Conservation (phyloP, 2,113 vertebrate genomes). For the Equus quagga region DNA sequence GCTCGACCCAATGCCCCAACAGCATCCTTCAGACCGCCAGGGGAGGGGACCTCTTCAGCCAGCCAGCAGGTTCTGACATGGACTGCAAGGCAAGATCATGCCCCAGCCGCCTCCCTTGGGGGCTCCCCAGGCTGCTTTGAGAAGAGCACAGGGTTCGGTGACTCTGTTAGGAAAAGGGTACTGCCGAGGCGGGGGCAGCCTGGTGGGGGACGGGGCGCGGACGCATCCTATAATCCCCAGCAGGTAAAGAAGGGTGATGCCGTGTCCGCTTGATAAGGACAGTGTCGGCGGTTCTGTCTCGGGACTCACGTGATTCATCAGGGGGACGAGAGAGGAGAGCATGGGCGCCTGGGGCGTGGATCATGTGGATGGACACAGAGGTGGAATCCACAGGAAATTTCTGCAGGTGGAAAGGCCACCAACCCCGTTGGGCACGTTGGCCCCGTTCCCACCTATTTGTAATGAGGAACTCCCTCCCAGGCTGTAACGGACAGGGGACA, state of each 20-base stretch:
- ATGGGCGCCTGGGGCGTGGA: accelerated
- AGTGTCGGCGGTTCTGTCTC: not conserved
- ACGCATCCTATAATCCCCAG: not conserved
- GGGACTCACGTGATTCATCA: not conserved
- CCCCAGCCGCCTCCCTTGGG: not conserved
- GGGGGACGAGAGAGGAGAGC: not conserved
- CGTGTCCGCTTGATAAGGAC: not conserved
- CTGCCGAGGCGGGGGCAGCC: not conserved
- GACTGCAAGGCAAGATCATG: accelerated
- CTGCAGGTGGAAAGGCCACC: too few species aligned
- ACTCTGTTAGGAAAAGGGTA: not conserved
- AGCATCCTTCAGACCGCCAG: not conserved
- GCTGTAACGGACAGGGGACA: accelerated
- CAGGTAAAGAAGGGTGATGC: not conserved
- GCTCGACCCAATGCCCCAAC: not conserved
- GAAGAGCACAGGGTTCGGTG: not conserved
- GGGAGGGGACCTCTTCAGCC: too few species aligned
- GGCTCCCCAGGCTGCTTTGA: not conserved
- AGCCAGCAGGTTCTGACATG: not conserved
- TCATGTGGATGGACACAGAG: not conserved
- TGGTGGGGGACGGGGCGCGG: accelerated
- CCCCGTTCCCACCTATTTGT: too few species aligned
- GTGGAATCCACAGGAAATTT: not conserved
- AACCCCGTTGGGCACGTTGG: accelerated
- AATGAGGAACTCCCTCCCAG: not conserved